A percentile compares a stretch with the other conserved stretches of the same genome.
These are phyloP conservation scores for Hyles vespertilio DNA, from an alignment of 1,140 invertebrate genomes.

Conservation along the genomic window DNA sequence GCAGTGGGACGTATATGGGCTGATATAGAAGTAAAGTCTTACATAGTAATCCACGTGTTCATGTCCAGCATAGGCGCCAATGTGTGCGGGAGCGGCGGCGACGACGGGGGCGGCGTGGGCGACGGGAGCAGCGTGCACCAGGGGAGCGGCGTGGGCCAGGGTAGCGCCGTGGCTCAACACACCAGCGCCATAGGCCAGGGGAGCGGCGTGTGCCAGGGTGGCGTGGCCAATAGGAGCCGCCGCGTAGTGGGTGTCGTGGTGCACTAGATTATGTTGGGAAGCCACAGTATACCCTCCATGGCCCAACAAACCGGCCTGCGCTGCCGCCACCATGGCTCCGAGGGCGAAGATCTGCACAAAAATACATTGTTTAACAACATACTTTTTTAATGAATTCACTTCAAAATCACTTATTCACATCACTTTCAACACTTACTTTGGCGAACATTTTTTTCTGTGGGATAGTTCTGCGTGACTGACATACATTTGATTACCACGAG, in stretches of 20 bases:
- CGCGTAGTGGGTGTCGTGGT: slow-evolving; percentile 32
- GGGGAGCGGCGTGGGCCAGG: slow-evolving; percentile 28
- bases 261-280: slow-evolving; percentile 38
- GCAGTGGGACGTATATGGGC: too few relatives aligned
- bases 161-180: slow-evolving; percentile 23
- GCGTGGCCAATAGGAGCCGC: slow-evolving; percentile 6
- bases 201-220: slow-evolving; percentile 17
- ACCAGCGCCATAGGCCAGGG: slow-evolving; percentile 18
- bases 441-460: slow-evolving; percentile 62
- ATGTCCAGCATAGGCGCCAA: slow-evolving; percentile 21
- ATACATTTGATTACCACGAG: slow-evolving; percentile 50
- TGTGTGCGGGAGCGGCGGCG: slow-evolving; percentile 21
- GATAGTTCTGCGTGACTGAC: slow-evolving; percentile 56
- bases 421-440: slow-evolving; percentile 52
- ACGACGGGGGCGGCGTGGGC: slow-evolving; percentile 21
- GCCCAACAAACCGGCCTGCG: slow-evolving; percentile 52
- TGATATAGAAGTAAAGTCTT: too few relatives aligned
- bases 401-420: slow-evolving; percentile 12
- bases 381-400: slow-evolving; percentile 13
- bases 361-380: slow-evolving; percentile 13
- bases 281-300: slow-evolving; percentile 37
- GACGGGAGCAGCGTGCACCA: slow-evolving; percentile 26
- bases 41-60: slow-evolving; percentile 51
- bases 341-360: slow-evolving; percentile 56
- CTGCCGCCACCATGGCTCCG: slow-evolving; percentile 48